Evolutionary conservation across 1,140 invertebrate genomes (phyloP), one percentile per base, ranked within the genome.

Genomic region (Reticulitermes speratus): DNA sequence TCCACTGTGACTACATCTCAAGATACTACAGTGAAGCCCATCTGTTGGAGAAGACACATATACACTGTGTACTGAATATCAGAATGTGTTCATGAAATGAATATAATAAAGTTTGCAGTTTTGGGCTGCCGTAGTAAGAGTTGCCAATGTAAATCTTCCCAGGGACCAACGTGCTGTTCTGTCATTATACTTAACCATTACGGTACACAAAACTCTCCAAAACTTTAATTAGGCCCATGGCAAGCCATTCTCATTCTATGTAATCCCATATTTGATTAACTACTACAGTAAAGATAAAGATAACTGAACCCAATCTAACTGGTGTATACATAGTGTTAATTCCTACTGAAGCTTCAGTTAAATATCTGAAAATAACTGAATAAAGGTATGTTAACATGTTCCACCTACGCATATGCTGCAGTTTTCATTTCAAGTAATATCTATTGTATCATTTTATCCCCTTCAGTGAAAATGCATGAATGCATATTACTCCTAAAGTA

Each of bases 91-190:
- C 55, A 45, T 86, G 16, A 55, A 25, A 11, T 55, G 52, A 55
- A 55, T 55, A 55, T 21, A 55, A n/a, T n/a, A 55, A 55, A 55
- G 38, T 83, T 48, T 83, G 52, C 44, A 82, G 83, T 52, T 85
- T 52, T 85, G 86, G 83, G 85, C 83, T 83, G 59, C 82, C 82
- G 23, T 85, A 85, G 82, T 85, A 55, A 55, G 8, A 86, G 83
- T 48, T 69, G 82, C 83, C 86, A 81, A 75, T 85, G 69, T 82
- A 84, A 45, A 81, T 44, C 84, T 81, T 86, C 85, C 59, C 38
- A 84, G 44, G 45, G 81, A 69, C 85, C 75, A 87, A 87, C 88
- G 86, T 88, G 87, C 87, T 87, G 82, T 87, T 87, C 83, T 87
- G 14, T 55, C 52, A 55, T 55, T 55, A 55, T 55, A 55, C 52